These are phyloP conservation scores for Chironomus striatipennis DNA, from an alignment of 1,140 invertebrate species.

Conservation along the genomic window DNA sequence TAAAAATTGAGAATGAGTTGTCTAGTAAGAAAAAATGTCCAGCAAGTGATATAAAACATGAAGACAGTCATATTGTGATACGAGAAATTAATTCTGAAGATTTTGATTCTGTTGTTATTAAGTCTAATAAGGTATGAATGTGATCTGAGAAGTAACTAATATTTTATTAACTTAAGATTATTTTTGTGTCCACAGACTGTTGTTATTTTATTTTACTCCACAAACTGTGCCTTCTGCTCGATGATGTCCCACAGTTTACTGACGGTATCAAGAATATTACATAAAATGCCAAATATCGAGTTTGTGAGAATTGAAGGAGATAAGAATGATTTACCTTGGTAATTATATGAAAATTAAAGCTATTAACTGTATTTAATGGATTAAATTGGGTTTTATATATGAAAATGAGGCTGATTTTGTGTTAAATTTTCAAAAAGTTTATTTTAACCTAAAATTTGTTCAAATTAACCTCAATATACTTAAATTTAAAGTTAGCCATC, in stretches of 20 bases:
- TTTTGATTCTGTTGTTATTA: constrained; percentile 10
- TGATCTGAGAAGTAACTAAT: not conserved
- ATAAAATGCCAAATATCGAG: constrained; percentile 44
- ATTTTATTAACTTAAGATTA: constrained; percentile 28
- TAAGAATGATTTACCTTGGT: constrained; percentile 66
- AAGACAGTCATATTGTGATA: not conserved
- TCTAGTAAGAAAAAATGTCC: not conserved
- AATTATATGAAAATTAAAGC: too few relatives aligned
- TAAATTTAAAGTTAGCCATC: too few relatives aligned
- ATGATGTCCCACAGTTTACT: constrained; percentile 55
- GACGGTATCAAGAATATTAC: constrained; percentile 53
- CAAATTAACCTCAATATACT: too few relatives aligned
- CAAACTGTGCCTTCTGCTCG: constrained; percentile 64
- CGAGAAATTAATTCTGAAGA: constrained; percentile 22
- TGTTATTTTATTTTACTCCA: constrained; percentile 58
- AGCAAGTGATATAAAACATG: not conserved
- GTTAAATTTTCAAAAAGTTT: too few relatives aligned
- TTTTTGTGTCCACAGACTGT: constrained; percentile 48
- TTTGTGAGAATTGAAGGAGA: constrained; percentile 70
- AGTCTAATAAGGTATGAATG: not conserved
- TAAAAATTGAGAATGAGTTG: not conserved
- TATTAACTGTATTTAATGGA: too few relatives aligned
- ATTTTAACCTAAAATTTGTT: too few relatives aligned
- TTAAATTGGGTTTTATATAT: too few relatives aligned
- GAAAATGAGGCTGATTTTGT: too few relatives aligned